These are phyloP conservation scores for Drosophila falleni DNA, from an alignment of 2,888 invertebrate genomes.

Conservation along the genomic window DNA sequence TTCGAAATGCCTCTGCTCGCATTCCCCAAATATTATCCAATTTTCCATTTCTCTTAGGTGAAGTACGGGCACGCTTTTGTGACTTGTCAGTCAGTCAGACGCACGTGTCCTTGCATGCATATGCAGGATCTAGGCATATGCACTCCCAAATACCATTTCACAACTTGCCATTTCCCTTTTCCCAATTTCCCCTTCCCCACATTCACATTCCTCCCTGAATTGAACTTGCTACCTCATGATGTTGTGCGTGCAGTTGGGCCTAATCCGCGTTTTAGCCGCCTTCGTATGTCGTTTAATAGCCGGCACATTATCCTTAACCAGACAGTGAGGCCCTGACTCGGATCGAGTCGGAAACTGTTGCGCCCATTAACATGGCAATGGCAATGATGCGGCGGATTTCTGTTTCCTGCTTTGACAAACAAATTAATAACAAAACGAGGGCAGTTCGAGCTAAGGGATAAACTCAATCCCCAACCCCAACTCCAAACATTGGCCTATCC, in stretches of 20 bases:
- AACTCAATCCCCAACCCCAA: background rate
- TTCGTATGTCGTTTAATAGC: constrained; percentile 42
- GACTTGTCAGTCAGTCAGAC: constrained; percentile 9
- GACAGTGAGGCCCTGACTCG: background rate
- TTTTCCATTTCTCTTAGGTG: background rate
- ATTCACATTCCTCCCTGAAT: constrained; percentile 5
- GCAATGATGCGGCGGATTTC: constrained; percentile 66
- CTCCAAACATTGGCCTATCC: background rate
- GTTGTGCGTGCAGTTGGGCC: constrained; percentile 77
- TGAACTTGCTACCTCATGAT: constrained; percentile 61
- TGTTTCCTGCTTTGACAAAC: constrained; percentile 72
- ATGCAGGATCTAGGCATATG: constrained; percentile 58
- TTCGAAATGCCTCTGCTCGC: background rate
- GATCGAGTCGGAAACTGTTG: constrained; percentile 53
- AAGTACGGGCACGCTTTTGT: constrained; percentile 20
- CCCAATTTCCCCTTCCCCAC: constrained; percentile 1
- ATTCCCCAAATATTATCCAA: constrained; percentile 10
- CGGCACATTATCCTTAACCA: constrained; percentile 42
- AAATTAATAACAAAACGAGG: constrained; percentile 75
- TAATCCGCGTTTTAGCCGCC: constrained; percentile 78
- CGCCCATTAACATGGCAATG: constrained; percentile 33
- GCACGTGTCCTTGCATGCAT: constrained; percentile 75
- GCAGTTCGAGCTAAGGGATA: constrained; percentile 43
- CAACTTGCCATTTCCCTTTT: background rate
- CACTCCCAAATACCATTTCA: constrained; percentile 4